phyloP scores from a whole-genome alignment of 2,113 vertebrate species.

The Salvelinus fontinalis region DNA sequence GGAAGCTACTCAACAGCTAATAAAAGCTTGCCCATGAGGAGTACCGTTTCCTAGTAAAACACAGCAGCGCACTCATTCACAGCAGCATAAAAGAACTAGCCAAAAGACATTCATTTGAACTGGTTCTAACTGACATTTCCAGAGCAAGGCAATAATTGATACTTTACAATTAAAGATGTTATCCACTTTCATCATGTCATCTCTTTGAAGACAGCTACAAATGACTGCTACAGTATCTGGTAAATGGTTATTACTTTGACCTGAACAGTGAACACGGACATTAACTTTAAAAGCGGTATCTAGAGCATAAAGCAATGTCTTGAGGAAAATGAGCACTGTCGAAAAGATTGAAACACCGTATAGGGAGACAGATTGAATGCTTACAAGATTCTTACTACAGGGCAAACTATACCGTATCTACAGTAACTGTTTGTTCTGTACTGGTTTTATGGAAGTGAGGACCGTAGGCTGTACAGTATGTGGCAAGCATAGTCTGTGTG shows the following conservation, averaged over 20 bases:
- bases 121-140: neutral
- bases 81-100: no score
- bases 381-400: neutral
- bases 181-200: neutral
- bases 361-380: neutral
- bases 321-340: neutral
- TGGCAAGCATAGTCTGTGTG: neutral
- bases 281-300: neutral
- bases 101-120: neutral
- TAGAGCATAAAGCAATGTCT: neutral
- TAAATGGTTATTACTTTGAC: no score
- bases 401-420: neutral
- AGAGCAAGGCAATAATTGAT: neutral
- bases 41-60: neutral
- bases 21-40: no score
- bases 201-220: neutral
- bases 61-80: neutral
- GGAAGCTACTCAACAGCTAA: no score
- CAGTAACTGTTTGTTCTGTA: neutral
- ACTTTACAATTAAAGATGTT: neutral
- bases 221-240: no score
- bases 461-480: neutral
- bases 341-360: neutral
- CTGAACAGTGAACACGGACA: neutral
- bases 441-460: neutral